Evolutionary conservation across 2,888 invertebrate species (phyloP).

Genomic region (Neoascia interrupta): DNA sequence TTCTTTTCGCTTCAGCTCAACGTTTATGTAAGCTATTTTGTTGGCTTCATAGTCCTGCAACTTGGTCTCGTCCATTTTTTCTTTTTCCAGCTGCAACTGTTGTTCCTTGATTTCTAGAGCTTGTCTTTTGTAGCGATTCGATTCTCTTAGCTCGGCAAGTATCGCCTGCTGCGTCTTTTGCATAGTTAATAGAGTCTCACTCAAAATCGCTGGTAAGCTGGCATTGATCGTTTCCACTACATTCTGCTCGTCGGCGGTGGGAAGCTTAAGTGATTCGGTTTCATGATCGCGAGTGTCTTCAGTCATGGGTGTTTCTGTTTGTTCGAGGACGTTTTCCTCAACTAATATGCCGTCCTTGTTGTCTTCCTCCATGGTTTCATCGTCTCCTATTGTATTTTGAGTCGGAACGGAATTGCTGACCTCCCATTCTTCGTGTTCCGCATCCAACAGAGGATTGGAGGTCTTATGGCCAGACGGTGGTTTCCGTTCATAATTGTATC

Average conservation of each 20-base stretch:
- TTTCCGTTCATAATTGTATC: too few relatives aligned
- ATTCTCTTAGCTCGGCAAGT: constrained; percentile 6
- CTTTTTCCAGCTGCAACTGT: constrained; percentile 5
- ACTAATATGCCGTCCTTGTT: background rate
- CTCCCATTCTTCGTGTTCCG: background rate
- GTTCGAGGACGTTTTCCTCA: background rate
- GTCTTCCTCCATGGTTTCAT: background rate
- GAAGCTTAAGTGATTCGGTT: background rate
- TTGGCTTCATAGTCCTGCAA: constrained; percentile 10
- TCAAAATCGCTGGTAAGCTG: background rate
- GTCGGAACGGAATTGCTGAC: background rate
- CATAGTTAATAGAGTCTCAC: background rate
- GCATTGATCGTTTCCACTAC: background rate
- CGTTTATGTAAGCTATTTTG: constrained; percentile 8
- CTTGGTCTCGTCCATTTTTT: constrained; percentile 13
- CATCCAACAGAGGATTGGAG: too few relatives aligned
- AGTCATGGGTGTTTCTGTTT: background rate
- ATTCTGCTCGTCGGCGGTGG: background rate
- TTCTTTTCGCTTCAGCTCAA: constrained; percentile 22
- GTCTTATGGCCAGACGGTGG: too few relatives aligned
- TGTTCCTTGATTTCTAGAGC: background rate
- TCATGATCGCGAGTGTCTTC: too few relatives aligned
- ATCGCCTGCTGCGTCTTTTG: constrained; percentile 10
- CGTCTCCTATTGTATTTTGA: background rate
- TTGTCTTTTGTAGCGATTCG: background rate